These are phyloP conservation scores for Pollimyrus isidori DNA, from an alignment of 2,113 vertebrate species.

Conservation along the genomic window DNA sequence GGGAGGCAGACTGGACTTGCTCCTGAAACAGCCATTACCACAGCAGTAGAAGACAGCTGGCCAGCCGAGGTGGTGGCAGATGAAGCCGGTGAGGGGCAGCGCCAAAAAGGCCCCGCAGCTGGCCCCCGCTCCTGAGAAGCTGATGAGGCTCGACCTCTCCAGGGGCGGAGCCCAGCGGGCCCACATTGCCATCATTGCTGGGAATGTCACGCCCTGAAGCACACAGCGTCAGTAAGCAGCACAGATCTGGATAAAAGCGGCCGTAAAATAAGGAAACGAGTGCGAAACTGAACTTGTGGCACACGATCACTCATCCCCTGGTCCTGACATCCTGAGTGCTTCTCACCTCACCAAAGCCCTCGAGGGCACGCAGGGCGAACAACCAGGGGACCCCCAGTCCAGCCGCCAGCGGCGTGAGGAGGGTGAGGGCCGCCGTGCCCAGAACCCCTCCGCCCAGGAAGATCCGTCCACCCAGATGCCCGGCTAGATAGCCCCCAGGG, in stretches of 20 bases:
- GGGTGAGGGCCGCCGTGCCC: conserved; percentile 62
- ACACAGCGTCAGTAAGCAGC: too few species aligned
- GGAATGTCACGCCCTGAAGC: conserved; percentile 61
- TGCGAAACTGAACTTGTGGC: background rate
- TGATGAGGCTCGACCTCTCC: conserved; percentile 64
- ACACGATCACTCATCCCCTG: too few species aligned
- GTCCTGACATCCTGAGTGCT: background rate
- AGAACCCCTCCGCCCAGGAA: conserved; percentile 69
- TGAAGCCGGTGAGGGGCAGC: conserved; percentile 64
- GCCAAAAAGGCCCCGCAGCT: conserved; percentile 69
- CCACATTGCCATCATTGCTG: conserved; percentile 72
- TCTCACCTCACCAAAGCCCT: conserved; percentile 65
- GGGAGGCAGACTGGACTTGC: background rate
- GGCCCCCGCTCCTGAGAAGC: conserved; percentile 59
- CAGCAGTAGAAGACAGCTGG: conserved; percentile 74
- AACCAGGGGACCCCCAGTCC: conserved; percentile 54
- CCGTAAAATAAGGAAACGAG: background rate
- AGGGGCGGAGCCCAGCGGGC: conserved; percentile 71
- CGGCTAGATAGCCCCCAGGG: conserved; percentile 70
- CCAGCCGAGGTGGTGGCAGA: conserved; percentile 69
- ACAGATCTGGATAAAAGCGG: background rate
- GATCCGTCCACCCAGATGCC: conserved; percentile 60
- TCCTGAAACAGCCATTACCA: conserved; percentile 49
- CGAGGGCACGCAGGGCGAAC: conserved; percentile 54
- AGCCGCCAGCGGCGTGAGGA: conserved; percentile 67